Conservation (phyloP, 2,888 invertebrate genomes). For the Philereme vetulata region DNA sequence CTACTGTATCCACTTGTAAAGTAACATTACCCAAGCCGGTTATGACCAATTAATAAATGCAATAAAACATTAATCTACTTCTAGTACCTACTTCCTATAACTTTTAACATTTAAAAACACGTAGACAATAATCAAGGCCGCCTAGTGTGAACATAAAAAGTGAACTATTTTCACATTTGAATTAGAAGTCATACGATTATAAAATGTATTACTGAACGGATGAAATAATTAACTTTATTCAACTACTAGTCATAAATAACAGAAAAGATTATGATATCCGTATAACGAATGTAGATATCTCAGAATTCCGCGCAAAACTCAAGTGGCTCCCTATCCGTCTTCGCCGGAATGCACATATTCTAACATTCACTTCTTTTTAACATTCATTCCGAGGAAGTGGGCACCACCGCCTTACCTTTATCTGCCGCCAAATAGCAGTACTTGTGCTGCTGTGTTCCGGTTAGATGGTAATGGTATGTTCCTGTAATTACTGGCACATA, state of each 20-base stretch:
- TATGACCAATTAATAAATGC: constrained; percentile 27
- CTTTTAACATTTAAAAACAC: constrained; percentile 48
- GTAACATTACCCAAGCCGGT: constrained; percentile 26
- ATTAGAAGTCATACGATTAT: constrained; percentile 35
- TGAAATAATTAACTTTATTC: constrained; percentile 24
- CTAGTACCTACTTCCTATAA: constrained; percentile 57
- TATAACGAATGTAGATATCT: neutral
- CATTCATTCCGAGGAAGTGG: too few relatives aligned
- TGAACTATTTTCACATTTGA: constrained; percentile 37
- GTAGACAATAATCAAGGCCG: constrained; percentile 41
- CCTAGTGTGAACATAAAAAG: constrained; percentile 36
- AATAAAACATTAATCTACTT: constrained; percentile 45
- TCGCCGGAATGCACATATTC: too few relatives aligned
- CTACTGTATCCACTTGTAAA: neutral
- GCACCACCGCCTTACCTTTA: too few relatives aligned
- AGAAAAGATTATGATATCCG: constrained; percentile 9
- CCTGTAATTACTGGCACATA: too few relatives aligned
- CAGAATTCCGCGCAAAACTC: too few relatives aligned
- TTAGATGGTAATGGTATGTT: too few relatives aligned
- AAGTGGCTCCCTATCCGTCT: too few relatives aligned
- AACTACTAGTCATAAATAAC: constrained; percentile 21
- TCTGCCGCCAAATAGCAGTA: too few relatives aligned
- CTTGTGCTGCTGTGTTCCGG: too few relatives aligned
- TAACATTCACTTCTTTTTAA: too few relatives aligned
- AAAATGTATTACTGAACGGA: constrained; percentile 22